Evolutionary conservation across 2,888 invertebrate genomes (phyloP).

Genomic region (Troides helena): DNA sequence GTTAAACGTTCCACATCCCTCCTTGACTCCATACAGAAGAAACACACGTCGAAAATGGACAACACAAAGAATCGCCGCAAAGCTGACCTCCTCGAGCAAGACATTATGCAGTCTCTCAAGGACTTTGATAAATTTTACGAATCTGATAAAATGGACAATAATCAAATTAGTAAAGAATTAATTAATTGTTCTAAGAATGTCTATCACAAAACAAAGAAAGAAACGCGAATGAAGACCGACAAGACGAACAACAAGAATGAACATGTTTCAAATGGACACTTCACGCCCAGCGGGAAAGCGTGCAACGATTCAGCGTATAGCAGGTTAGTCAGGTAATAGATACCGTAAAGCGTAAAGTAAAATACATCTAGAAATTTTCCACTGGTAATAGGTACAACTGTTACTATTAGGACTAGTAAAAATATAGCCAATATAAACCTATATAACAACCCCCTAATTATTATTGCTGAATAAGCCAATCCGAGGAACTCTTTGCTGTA

Average conservation of each 20-base stretch:
- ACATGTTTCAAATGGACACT: conserved; percentile 59
- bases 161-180: conserved; percentile 50
- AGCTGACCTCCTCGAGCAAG: conserved; percentile 71
- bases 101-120: conserved; percentile 74
- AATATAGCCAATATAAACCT: no score
- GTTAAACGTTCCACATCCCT: conserved; percentile 80
- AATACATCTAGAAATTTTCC: neutral
- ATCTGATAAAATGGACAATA: conserved; percentile 59
- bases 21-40: conserved; percentile 77
- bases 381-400: no score
- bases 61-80: conserved; percentile 67
- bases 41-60: conserved; percentile 55
- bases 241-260: conserved; percentile 61
- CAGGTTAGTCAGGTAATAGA: conserved; percentile 83
- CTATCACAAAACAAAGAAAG: conserved; percentile 55
- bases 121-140: conserved; percentile 76
- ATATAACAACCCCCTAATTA: no score
- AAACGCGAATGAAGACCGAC: conserved; percentile 53
- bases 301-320: conserved; percentile 90
- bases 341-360: neutral
- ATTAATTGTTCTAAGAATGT: conserved; percentile 44
- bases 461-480: no score
- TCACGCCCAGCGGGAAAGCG: conserved; percentile 61
- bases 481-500: no score
- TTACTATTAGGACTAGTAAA: no score